Evolutionary conservation across 1,140 invertebrate genomes (phyloP).

Genomic region (Apis dorsata): DNA sequence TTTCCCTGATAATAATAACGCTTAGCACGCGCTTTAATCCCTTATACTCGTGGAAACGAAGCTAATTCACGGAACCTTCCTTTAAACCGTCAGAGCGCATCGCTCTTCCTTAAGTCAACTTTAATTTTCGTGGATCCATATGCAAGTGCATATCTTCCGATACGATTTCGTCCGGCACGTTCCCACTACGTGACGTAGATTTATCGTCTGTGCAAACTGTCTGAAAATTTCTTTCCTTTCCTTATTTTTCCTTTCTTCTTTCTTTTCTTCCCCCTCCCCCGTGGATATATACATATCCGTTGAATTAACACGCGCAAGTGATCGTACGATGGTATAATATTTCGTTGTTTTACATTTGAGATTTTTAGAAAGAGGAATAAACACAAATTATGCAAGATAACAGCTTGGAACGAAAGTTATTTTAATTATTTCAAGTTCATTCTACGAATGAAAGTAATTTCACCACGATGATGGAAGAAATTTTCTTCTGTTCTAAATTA

Average conservation of each 20-base stretch:
- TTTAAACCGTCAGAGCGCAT: conserved; percentile 25
- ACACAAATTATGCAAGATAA: too few relatives aligned
- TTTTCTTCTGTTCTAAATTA: too few relatives aligned
- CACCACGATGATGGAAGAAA: too few relatives aligned
- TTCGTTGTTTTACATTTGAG: not conserved
- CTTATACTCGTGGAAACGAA: conserved; percentile 26
- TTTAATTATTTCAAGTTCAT: too few relatives aligned
- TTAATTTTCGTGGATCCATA: conserved; percentile 25
- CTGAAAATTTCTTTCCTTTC: not conserved
- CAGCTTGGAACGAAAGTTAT: too few relatives aligned
- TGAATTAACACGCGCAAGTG: not conserved
- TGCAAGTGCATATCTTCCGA: conserved; percentile 20
- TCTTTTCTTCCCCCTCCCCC: too few relatives aligned
- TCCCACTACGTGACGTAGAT: conserved; percentile 23
- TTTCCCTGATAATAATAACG: conserved; percentile 16
- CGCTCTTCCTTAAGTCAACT: conserved; percentile 49
- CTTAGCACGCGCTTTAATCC: conserved; percentile 31
- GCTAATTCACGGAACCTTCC: conserved; percentile 41
- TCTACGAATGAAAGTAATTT: too few relatives aligned
- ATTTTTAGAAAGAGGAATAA: not conserved
- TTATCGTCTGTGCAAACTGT: conserved; percentile 30
- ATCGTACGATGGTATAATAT: not conserved
- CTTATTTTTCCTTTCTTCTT: not conserved
- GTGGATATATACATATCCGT: not conserved
- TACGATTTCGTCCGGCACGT: conserved; percentile 19